These are phyloP conservation scores for Diarsia mendica DNA, from an alignment of 2,888 invertebrate species.

Conservation along the genomic window DNA sequence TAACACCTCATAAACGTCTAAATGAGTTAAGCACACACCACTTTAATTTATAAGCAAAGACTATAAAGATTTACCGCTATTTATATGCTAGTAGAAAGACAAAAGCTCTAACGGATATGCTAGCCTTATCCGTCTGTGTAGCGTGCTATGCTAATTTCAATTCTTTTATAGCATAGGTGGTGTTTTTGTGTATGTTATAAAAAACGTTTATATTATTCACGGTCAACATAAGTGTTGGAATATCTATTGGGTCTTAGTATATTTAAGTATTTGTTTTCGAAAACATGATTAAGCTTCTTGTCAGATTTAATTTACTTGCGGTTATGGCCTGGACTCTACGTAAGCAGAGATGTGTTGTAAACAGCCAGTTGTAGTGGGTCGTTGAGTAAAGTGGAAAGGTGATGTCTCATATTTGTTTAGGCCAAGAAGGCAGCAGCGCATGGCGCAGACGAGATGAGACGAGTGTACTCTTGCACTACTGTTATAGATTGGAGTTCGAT, in stretches of 20 bases:
- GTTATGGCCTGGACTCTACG: neutral
- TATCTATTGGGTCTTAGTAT: neutral
- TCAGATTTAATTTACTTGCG: neutral
- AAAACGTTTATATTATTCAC: neutral
- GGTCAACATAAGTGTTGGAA: neutral
- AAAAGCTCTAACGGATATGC: slow-evolving; percentile 56
- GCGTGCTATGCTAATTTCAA: slow-evolving; percentile 41
- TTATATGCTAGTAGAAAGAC: slow-evolving; percentile 47
- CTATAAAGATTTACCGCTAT: slow-evolving; percentile 47
- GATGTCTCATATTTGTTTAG: neutral
- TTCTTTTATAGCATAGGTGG: neutral
- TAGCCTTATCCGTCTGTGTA: slow-evolving; percentile 50
- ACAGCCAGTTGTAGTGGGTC: neutral
- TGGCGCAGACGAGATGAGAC: neutral
- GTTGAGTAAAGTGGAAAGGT: neutral
- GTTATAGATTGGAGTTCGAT: too few species aligned
- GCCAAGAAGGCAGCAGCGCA: neutral
- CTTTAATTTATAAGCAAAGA: slow-evolving; percentile 17
- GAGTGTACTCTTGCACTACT: too few species aligned
- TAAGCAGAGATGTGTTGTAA: neutral
- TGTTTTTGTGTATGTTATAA: neutral
- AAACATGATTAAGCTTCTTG: neutral
- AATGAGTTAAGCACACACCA: slow-evolving; percentile 18
- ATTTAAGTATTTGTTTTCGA: neutral
- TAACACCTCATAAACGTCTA: slow-evolving; percentile 26